phyloP scores from a whole-genome alignment of 2,888 invertebrate species.

The Eilema caniola region DNA sequence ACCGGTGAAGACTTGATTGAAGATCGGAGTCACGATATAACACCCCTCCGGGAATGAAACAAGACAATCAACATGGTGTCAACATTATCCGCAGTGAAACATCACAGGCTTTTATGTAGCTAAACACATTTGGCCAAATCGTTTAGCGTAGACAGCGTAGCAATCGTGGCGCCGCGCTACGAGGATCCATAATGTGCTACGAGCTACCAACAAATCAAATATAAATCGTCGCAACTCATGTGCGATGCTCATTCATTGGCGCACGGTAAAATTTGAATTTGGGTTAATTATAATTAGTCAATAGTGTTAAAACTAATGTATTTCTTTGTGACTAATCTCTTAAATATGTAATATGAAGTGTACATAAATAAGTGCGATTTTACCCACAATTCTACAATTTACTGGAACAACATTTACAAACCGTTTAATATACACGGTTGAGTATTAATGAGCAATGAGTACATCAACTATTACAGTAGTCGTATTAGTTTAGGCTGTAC shows the following conservation, averaged over 20 bases:
- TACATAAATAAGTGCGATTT: no score
- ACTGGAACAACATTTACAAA: no score
- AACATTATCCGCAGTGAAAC: background rate
- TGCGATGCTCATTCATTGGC: background rate
- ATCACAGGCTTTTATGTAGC: background rate
- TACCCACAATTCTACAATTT: no score
- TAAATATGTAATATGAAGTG: no score
- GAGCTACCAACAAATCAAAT: background rate
- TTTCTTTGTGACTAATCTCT: no score
- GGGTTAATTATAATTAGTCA: background rate
- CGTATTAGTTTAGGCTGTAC: no score
- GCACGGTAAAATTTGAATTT: background rate
- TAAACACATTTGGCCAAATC: background rate
- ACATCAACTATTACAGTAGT: no score
- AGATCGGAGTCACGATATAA: background rate
- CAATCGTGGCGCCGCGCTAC: background rate
- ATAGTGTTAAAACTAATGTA: no score
- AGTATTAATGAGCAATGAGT: no score
- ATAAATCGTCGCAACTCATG: background rate
- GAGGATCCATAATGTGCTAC: background rate
- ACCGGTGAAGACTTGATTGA: slow-evolving; percentile 18
- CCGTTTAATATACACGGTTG: no score
- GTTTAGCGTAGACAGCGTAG: background rate
- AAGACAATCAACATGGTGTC: background rate
- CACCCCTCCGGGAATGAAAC: background rate